Conservation (phyloP, 2,797 vertebrate species). For the Myotis daubentonii region DNA sequence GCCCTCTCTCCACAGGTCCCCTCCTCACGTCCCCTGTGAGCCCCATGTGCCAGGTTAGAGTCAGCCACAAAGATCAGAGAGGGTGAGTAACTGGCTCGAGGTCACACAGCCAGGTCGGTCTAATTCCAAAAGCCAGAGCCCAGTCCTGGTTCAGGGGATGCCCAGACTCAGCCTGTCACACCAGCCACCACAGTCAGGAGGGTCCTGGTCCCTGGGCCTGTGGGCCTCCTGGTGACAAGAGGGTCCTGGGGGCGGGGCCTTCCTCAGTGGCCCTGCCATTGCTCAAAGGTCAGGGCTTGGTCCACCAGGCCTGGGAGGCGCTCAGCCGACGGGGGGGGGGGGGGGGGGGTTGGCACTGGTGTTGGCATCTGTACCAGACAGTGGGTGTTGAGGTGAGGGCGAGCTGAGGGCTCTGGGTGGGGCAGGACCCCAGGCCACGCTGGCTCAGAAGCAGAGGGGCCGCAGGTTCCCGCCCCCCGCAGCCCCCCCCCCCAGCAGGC, state of each 20-base stretch:
- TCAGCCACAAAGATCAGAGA: not conserved
- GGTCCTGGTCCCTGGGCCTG: not conserved
- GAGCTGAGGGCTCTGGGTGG: fast-evolving
- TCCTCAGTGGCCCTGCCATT: not conserved
- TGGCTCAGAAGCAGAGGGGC: not conserved
- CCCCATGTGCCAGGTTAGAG: not conserved
- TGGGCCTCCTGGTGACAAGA: not conserved
- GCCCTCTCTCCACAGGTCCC: not conserved
- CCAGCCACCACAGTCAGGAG: not conserved
- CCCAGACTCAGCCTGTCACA: not conserved
- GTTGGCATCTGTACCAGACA: not conserved
- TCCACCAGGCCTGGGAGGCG: fast-evolving
- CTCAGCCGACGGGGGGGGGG: not conserved
- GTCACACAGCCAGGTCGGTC: not conserved
- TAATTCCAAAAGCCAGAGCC: not conserved
- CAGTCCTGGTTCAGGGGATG: not conserved
- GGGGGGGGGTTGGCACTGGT: not conserved
- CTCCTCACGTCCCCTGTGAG: not conserved
- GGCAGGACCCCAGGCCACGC: not conserved
- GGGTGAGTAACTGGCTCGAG: not conserved
- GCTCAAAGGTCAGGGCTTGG: not conserved
- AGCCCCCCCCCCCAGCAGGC: no score
- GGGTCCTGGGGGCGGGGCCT: not conserved
- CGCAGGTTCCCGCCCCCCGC: fast-evolving
- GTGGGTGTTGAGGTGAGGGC: not conserved